A percentile compares a stretch with the other conserved stretches of the same genome.
phyloP scores from a whole-genome alignment of 1,140 invertebrate genomes.

The Oreohelix idahoensis region DNA sequence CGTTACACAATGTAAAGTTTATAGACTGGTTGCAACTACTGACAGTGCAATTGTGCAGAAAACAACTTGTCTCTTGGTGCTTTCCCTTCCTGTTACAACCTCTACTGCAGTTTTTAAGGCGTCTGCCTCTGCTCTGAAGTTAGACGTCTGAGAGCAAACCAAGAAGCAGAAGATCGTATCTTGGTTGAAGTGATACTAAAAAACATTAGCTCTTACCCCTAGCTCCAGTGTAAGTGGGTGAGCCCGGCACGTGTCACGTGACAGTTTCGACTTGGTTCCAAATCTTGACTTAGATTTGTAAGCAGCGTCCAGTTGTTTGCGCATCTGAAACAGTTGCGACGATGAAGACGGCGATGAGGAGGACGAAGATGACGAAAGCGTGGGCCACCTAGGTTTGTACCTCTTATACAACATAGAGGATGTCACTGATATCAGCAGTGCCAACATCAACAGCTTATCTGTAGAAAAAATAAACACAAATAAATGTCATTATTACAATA shows the following conservation, averaged over 20 bases:
- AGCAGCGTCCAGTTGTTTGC: slow-evolving; percentile 10
- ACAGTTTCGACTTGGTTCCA: background rate
- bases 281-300: slow-evolving; percentile 13
- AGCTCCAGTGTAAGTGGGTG: background rate
- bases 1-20: too few species aligned
- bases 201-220: slow-evolving; percentile 7
- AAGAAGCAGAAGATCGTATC: too few species aligned
- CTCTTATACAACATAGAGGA: slow-evolving; percentile 28
- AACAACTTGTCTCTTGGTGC: too few species aligned
- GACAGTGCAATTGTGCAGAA: too few species aligned
- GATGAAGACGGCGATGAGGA: background rate
- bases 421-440: background rate
- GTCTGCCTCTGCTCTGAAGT: too few species aligned
- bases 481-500: too few species aligned
- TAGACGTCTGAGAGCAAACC: too few species aligned
- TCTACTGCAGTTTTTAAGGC: too few species aligned
- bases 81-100: too few species aligned
- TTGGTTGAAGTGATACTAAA: too few species aligned
- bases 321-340: slow-evolving; percentile 10
- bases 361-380: background rate
- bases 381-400: slow-evolving; percentile 2
- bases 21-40: too few species aligned
- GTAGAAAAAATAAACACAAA: background rate
- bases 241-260: slow-evolving; percentile 1
- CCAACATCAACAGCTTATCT: slow-evolving; percentile 14